Base-by-base conservation (phyloP, 2,888 invertebrate genomes). In the Monopis laevigella region DNA sequence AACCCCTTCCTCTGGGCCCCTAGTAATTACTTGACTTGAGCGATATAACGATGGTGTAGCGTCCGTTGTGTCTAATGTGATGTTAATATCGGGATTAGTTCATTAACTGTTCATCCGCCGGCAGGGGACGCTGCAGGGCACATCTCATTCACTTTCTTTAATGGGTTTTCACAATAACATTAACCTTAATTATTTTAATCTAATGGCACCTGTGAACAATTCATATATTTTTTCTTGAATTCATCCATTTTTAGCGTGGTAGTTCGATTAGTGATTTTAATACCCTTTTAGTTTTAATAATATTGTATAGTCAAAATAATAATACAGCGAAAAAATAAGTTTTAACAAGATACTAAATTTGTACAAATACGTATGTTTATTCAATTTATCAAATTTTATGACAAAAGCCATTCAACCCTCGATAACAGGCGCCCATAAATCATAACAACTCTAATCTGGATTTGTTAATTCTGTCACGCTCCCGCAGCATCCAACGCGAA, bases 61-160 rank as follows among this genome's bases (percentile, higher is more conserved):
- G 72, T 65, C 75, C 73, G 72, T 69, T 74, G 75, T 62, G 65
- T 59, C 68, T 75, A 75, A 77, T 78, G 75, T 77, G 69, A 74
- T 73, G 77, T 80, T 78, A 73, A 80, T 80, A 78, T 78, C 75
- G 59, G 71, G 70, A 78, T 78, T 77, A 78, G 72, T 77, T 75
- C 72, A 78, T 78, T 78, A 78, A 77, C 78, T 74, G 69, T 68
- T 73, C 75, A 68, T 72, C 71, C 65, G 62, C 49, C 48, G 56
- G 41, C 47, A 46, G 45, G 47, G 46, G 34, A 39, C n/a, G 26
- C 13, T 12, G 10, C 26, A 12, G 14, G 29, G 29, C n/a, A n/a
- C n/a, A n/a, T n/a, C n/a, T n/a, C n/a, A n/a, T n/a, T n/a, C n/a
- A n/a, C n/a, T n/a, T n/a, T n/a, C n/a, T n/a, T n/a, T n/a, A n/a